phyloP scores from a whole-genome alignment of 2,113 vertebrate species.

The Microcebus lehilahytsara region DNA sequence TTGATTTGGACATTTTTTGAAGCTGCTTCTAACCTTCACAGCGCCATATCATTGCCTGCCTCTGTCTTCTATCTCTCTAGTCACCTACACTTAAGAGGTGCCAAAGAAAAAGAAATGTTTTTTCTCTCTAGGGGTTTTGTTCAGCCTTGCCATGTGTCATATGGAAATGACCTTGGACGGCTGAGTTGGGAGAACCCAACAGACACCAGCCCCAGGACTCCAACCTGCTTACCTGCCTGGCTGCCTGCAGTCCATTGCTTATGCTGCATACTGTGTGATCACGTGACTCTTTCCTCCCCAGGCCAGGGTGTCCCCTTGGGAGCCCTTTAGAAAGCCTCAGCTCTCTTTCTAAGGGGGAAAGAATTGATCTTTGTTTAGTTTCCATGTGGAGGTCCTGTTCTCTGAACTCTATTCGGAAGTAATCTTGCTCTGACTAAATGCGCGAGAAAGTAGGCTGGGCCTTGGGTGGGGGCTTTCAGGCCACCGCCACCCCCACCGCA shows the following conservation, averaged over 20 bases:
- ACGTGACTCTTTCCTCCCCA: not conserved
- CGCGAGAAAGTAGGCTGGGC: not conserved
- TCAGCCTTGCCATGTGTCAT: not conserved
- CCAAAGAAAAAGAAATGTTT: not conserved
- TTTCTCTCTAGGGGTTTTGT: not conserved
- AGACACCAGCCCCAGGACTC: not conserved
- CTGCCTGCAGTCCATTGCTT: not conserved
- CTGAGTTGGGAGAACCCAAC: slow-evolving; percentile 13
- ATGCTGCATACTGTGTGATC: not conserved
- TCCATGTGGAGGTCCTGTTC: slow-evolving; percentile 26
- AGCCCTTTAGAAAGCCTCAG: not conserved
- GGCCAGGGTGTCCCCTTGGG: slow-evolving; percentile 45
- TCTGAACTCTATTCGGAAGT: slow-evolving; percentile 42
- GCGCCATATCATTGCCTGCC: slow-evolving; percentile 43
- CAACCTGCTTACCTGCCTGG: not conserved
- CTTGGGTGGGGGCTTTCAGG: not conserved
- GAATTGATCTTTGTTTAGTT: slow-evolving; percentile 62
- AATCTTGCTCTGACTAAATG: slow-evolving; percentile 15
- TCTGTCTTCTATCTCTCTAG: not conserved
- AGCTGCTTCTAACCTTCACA: not conserved
- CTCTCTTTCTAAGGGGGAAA: slow-evolving; percentile 66
- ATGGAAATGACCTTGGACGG: not conserved
- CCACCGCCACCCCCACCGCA: not conserved
- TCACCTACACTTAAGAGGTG: not conserved
- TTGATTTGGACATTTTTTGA: not conserved